phyloP scores from a whole-genome alignment of 2,113 vertebrate genomes.

The Pteronura brasiliensis region DNA sequence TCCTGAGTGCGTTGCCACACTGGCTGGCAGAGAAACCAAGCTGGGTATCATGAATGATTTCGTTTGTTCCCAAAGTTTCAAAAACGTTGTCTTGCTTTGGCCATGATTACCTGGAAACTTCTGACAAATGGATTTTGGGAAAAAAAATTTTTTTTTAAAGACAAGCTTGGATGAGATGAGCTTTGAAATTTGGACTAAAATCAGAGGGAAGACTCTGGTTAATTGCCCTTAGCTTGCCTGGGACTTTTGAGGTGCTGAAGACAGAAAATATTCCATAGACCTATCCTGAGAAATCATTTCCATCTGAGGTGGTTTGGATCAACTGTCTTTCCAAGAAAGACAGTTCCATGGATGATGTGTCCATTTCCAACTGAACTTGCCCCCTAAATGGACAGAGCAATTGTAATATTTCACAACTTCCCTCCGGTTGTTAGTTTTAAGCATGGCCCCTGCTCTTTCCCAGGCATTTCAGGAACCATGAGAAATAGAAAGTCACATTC shows the following conservation, averaged over 20 bases:
- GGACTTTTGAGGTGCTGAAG: neutral
- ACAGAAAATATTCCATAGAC: conserved; percentile 9
- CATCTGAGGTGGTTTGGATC: conserved; percentile 27
- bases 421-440: neutral
- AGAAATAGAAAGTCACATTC: neutral
- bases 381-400: neutral
- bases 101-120: neutral
- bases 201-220: neutral
- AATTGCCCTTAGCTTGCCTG: conserved; percentile 15
- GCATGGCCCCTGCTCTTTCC: neutral
- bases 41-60: neutral
- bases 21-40: neutral
- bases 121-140: conserved; percentile 3
- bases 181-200: neutral
- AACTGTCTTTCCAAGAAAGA: neutral
- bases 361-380: neutral
- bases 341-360: neutral
- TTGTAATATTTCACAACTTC: neutral
- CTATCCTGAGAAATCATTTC: conserved; percentile 31
- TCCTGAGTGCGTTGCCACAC: neutral
- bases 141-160: neutral
- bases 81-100: neutral
- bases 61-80: neutral
- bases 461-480: neutral
- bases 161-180: neutral